Conservation (phyloP, 1,140 invertebrate genomes). For the Globodera rostochiensis region DNA sequence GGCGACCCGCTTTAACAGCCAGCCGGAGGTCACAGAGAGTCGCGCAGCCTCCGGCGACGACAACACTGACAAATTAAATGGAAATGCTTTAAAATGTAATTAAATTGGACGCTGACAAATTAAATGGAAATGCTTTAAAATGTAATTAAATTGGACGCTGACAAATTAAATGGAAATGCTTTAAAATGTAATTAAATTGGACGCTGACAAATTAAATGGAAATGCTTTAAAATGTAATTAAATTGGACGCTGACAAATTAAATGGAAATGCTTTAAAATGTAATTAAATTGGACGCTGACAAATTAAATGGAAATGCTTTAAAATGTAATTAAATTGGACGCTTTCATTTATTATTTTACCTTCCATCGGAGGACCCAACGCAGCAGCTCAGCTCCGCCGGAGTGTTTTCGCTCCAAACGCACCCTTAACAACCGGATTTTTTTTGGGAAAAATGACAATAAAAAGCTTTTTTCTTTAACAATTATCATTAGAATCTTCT, state of each 20-base stretch:
- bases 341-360: slow-evolving; percentile 27
- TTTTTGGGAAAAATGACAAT: too few species aligned
- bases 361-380: slow-evolving; percentile 51
- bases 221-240: slow-evolving; percentile 22
- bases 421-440: slow-evolving; percentile 30
- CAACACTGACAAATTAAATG: slow-evolving; percentile 37
- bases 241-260: slow-evolving; percentile 33
- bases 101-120: slow-evolving; percentile 15
- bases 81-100: slow-evolving; percentile 23
- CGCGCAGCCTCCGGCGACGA: slow-evolving; percentile 45
- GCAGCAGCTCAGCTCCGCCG: slow-evolving; percentile 42
- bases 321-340: slow-evolving; percentile 13
- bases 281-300: slow-evolving; percentile 29
- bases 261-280: slow-evolving; percentile 29
- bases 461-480: too few species aligned
- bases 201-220: slow-evolving; percentile 38
- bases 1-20: slow-evolving; percentile 45
- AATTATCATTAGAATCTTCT: too few species aligned
- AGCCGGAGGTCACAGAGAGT: slow-evolving; percentile 49
- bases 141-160: slow-evolving; percentile 31
- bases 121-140: slow-evolving; percentile 26
- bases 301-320: slow-evolving; percentile 30
- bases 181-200: slow-evolving; percentile 17
- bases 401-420: slow-evolving; percentile 45
- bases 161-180: slow-evolving; percentile 27